Conservation (phyloP, 2,888 invertebrate species). For the Phrixothrix hirtus region DNA sequence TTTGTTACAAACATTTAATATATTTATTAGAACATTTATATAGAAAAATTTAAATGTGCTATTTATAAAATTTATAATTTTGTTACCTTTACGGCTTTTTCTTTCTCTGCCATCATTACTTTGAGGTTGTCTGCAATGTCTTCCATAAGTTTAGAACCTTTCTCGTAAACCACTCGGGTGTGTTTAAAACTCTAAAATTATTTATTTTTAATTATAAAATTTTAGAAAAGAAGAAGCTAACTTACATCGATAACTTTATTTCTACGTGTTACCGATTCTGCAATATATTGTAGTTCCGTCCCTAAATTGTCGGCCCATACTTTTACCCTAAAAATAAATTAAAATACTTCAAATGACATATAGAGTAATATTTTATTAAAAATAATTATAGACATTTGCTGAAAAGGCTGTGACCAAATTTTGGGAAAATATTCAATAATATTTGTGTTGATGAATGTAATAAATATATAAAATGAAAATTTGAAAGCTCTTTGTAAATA, state of each 20-base stretch:
- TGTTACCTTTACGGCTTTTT: slow-evolving; percentile 79
- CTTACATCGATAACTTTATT: slow-evolving; percentile 74
- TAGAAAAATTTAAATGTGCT: too few species aligned
- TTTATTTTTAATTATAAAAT: too few species aligned
- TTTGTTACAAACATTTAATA: too few species aligned
- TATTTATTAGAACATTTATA: too few species aligned
- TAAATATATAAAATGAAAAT: not conserved
- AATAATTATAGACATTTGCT: not conserved
- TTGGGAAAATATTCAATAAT: not conserved
- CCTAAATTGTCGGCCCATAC: slow-evolving; percentile 79
- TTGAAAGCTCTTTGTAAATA: not conserved
- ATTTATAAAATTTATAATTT: too few species aligned
- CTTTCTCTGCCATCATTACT: slow-evolving; percentile 83
- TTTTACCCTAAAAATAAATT: slow-evolving; percentile 63
- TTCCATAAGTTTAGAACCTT: slow-evolving; percentile 74
- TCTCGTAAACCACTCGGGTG: slow-evolving; percentile 62
- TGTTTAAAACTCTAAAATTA: slow-evolving; percentile 20
- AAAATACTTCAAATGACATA: too few species aligned
- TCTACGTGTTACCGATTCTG: slow-evolving; percentile 75
- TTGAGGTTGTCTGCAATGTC: slow-evolving; percentile 81
- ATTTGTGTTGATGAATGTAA: not conserved
- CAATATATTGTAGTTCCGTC: slow-evolving; percentile 73
- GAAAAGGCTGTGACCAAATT: not conserved
- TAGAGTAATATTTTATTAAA: too few species aligned
- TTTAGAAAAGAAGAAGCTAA: slow-evolving; percentile 32